These are phyloP conservation scores for Enteromius radiatus DNA, from an alignment of 2,797 vertebrate genomes.

Conservation along the genomic window DNA sequence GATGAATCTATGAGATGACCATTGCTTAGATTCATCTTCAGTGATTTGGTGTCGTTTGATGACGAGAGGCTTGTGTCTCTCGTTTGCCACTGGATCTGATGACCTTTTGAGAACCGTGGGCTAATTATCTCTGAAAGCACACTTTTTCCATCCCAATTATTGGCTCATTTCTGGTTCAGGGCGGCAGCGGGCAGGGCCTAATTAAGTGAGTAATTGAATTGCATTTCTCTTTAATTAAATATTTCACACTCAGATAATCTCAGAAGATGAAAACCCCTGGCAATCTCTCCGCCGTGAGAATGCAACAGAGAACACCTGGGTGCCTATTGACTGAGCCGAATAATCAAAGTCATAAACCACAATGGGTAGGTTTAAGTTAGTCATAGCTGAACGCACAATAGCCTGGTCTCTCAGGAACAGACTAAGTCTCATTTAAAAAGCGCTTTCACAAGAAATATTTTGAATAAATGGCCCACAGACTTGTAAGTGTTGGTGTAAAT, in stretches of 20 bases:
- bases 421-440: slow-evolving; percentile 39
- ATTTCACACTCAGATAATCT: slow-evolving; percentile 81
- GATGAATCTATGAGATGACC: slow-evolving; percentile 58
- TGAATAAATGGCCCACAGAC: background rate
- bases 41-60: slow-evolving; percentile 48
- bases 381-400: slow-evolving; percentile 27
- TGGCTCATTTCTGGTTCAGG: slow-evolving; percentile 78
- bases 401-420: slow-evolving; percentile 22
- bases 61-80: slow-evolving; percentile 50
- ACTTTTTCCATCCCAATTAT: slow-evolving; percentile 82
- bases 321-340: slow-evolving; percentile 19
- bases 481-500: background rate
- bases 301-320: slow-evolving; percentile 22
- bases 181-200: slow-evolving; percentile 72
- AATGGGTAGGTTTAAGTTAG: slow-evolving; percentile 27
- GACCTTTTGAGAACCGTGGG: slow-evolving; percentile 69
- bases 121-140: slow-evolving; percentile 80
- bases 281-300: slow-evolving; percentile 64
- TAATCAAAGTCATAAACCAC: slow-evolving; percentile 24
- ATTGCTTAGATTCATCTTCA: slow-evolving; percentile 49
- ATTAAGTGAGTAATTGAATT: slow-evolving; percentile 86
- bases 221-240: slow-evolving; percentile 82
- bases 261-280: slow-evolving; percentile 69
- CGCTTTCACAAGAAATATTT: background rate
- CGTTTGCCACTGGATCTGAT: slow-evolving; percentile 48